Evolutionary conservation across 1,140 invertebrate species (phyloP).

Genomic region (Maconellicoccus hirsutus): DNA sequence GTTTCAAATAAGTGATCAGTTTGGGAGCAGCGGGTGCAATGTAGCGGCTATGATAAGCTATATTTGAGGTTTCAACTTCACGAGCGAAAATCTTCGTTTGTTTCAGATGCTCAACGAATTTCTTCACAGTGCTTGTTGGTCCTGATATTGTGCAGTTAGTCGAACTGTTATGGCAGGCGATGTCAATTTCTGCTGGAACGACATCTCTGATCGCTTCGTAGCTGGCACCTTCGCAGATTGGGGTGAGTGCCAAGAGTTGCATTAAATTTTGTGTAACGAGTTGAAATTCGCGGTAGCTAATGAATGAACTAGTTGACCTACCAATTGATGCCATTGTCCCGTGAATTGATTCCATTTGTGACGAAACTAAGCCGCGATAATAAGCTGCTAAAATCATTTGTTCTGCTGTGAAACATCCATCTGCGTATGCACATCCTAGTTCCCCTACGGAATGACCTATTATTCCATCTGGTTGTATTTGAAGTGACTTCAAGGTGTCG

Average conservation of each 20-base stretch:
- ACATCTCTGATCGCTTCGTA: constrained; percentile 22
- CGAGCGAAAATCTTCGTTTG: constrained; percentile 66
- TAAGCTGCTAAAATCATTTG: constrained; percentile 51
- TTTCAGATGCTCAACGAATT: constrained; percentile 56
- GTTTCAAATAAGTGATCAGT: constrained; percentile 30
- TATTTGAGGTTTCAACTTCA: constrained; percentile 65
- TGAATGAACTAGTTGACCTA: too few species aligned
- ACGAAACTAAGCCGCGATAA: constrained; percentile 46
- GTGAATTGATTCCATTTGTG: constrained; percentile 39
- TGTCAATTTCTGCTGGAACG: constrained; percentile 52
- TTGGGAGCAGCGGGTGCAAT: constrained; percentile 41
- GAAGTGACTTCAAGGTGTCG: constrained; percentile 42
- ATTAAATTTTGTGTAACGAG: too few species aligned
- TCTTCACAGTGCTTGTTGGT: constrained; percentile 53
- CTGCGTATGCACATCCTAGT: constrained; percentile 57
- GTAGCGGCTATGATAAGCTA: constrained; percentile 60
- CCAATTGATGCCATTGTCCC: constrained; percentile 25
- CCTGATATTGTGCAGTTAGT: constrained; percentile 66
- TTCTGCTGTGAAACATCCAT: constrained; percentile 50
- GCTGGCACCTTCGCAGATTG: constrained; percentile 25
- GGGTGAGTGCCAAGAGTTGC: too few species aligned
- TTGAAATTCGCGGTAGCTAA: too few species aligned
- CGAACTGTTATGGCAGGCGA: constrained; percentile 71
- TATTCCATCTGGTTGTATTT: constrained; percentile 49
- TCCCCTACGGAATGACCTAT: constrained; percentile 59